A percentile compares a stretch with the other conserved stretches of the same genome.
Conservation (phyloP, 2,113 vertebrate genomes). For the Perca schrenkii region DNA sequence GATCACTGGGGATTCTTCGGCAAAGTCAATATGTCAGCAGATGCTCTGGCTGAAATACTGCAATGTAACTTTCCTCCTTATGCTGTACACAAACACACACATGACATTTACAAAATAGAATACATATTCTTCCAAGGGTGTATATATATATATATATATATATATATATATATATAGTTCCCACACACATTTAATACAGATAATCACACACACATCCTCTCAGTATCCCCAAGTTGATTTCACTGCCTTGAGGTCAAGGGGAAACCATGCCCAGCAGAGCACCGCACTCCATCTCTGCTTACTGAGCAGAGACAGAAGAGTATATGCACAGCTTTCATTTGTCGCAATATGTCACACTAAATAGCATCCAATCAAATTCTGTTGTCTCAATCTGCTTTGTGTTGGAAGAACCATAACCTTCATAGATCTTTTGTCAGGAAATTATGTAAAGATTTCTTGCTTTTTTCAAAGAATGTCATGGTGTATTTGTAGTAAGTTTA, state of each 20-base stretch:
- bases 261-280: constrained; percentile 21
- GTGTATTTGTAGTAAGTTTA: background rate
- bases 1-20: constrained; percentile 74
- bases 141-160: background rate
- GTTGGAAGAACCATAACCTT: background rate
- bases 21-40: constrained; percentile 65
- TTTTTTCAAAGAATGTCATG: background rate
- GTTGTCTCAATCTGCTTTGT: constrained; percentile 14
- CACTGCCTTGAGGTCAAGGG: background rate
- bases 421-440: too few species aligned
- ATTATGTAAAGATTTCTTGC: too few species aligned
- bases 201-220: constrained; percentile 12
- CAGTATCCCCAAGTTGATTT: background rate
- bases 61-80: constrained; percentile 28
- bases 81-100: background rate
- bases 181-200: constrained; percentile 31
- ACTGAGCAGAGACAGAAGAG: constrained; percentile 20
- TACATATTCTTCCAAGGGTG: background rate
- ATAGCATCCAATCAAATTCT: constrained; percentile 11
- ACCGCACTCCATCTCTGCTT: constrained; percentile 3
- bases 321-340: constrained; percentile 17
- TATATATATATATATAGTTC: background rate
- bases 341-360: constrained; percentile 35
- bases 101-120: constrained; percentile 19
- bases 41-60: constrained; percentile 21